Evolutionary conservation across 2,113 vertebrate species (phyloP).

Genomic region (Azemiops feae): DNA sequence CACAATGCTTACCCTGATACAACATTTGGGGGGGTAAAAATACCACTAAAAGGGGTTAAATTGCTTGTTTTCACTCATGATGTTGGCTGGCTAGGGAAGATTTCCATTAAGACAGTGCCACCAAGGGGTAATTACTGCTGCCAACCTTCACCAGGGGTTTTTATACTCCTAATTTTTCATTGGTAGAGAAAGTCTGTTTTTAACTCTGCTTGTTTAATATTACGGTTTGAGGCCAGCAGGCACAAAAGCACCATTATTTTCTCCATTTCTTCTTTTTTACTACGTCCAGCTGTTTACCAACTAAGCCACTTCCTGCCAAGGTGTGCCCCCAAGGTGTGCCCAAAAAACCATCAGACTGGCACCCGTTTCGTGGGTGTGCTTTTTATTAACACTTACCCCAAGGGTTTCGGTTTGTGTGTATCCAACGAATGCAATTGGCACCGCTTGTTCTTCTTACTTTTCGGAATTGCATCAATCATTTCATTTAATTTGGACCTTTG

Average conservation of each 20-base stretch:
- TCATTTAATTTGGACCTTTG: constrained; percentile 92
- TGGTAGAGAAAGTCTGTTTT: background rate
- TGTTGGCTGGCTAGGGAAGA: background rate
- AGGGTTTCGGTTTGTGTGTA: constrained; percentile 94
- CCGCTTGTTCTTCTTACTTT: constrained; percentile 98
- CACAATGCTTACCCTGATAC: background rate
- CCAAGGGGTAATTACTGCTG: background rate
- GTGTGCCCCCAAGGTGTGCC: background rate
- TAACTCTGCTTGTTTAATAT: background rate
- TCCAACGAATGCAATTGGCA: constrained; percentile 97
- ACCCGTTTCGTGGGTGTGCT: rapidly evolving
- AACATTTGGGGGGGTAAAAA: background rate
- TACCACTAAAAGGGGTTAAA: background rate
- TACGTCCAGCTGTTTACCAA: background rate
- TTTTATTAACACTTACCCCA: constrained; percentile 84
- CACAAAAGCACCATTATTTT: background rate
- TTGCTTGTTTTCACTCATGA: no score
- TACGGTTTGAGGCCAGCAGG: background rate
- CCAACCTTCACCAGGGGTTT: background rate
- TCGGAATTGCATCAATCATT: constrained; percentile 95
- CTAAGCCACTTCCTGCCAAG: background rate
- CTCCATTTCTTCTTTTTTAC: no score
- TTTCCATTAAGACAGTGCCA: no score
- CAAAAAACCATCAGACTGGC: background rate
- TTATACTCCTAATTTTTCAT: background rate